Evolutionary conservation across 2,888 invertebrate genomes (phyloP).

Genomic region (Phania funesta): DNA sequence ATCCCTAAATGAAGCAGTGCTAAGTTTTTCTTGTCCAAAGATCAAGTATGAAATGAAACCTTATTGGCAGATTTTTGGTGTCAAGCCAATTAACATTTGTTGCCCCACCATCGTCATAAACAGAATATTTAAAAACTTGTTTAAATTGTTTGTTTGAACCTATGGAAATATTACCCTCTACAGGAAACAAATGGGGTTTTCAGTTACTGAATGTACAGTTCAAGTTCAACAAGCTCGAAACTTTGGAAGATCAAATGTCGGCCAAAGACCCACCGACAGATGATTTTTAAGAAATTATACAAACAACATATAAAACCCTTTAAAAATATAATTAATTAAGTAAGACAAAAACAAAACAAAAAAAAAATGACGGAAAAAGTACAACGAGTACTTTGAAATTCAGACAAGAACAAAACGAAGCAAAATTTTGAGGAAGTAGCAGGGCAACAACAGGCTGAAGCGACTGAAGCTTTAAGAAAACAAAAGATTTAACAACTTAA

Average conservation of each 20-base stretch:
- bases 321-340: slow-evolving; percentile 7
- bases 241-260: slow-evolving; percentile 52
- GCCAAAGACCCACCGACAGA: slow-evolving; percentile 65
- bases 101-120: too few species aligned
- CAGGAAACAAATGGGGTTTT: background rate
- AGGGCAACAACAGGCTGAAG: slow-evolving; percentile 1
- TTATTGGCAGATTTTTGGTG: too few species aligned
- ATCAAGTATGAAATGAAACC: too few species aligned
- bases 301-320: background rate
- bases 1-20: too few species aligned
- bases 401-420: slow-evolving; percentile 7
- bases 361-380: slow-evolving; percentile 28
- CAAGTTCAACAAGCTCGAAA: background rate
- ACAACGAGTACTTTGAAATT: slow-evolving; percentile 49
- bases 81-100: too few species aligned
- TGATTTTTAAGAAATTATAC: slow-evolving; percentile 8
- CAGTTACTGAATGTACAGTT: background rate
- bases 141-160: too few species aligned
- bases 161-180: too few species aligned
- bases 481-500: slow-evolving; percentile 28
- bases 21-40: too few species aligned
- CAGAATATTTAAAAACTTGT: too few species aligned
- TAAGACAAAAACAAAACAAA: background rate
- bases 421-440: background rate
- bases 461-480: background rate